Evolutionary conservation across 2,797 vertebrate species (phyloP), one percentile per base, ranked within the genome.

Genomic region (Alfaro cultratus): DNA sequence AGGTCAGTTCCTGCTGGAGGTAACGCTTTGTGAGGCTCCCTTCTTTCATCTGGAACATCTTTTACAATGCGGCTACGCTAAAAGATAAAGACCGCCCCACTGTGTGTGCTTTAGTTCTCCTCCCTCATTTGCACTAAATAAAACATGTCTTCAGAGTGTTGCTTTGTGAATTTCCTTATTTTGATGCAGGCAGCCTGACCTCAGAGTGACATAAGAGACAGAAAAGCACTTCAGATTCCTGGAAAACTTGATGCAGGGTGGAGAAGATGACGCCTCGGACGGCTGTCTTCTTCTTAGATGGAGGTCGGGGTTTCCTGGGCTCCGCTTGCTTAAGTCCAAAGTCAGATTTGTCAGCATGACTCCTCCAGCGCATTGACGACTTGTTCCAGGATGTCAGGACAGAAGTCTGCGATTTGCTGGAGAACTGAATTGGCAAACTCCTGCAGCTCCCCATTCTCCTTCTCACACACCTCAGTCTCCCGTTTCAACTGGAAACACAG

Each of bases 301-400:
- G 86, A 89, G 76, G 12, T 26, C 34, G 41, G 67, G 43, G 41
- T 6, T 72, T 47, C 85, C 83, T 80, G 79, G 78, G 72, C 84
- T 83, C 62, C 46, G 79, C 76, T 39, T 13, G 60, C 67, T 73
- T 62, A 74, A 49, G 83, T 83, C 73, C 74, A 79, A 89, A 85
- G 88, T 91, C 86, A 80, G 84, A 81, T 82, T 68, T 76, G 95
- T 98, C 97, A 99, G 71, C 96, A 98, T 0, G 97, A 98, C 94
- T 99, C 98, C 89, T 99, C 98, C 77, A 99, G 93, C 8, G 98
- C 97, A 0, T 97, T 99, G 92, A 99, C 98, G 0, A 99, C 98
- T 93, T 98, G 97, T 94, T 99, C 98, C 92, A 99, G 96, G 94
- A 99, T 98, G 92, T 99, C 98, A 0, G 98, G 98, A 94, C 98